Conservation (phyloP, 2,113 vertebrate species). For the Piprites chloris region DNA sequence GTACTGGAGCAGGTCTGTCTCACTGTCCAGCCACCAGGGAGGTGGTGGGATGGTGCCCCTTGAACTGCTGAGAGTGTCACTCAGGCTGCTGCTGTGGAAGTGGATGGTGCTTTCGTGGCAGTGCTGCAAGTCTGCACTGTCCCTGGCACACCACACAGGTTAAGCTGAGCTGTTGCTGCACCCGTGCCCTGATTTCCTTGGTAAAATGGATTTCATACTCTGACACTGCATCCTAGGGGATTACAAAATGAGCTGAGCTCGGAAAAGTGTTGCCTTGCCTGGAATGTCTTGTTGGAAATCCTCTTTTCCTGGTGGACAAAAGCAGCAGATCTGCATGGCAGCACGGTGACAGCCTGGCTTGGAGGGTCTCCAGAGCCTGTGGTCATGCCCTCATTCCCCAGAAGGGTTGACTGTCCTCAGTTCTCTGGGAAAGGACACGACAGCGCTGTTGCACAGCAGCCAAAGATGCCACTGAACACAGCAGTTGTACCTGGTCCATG, state of each 20-base stretch:
- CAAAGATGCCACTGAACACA: neutral
- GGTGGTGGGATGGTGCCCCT: neutral
- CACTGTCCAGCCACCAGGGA: neutral
- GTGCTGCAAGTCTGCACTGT: neutral
- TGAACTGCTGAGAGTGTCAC: neutral
- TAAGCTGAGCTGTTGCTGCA: neutral
- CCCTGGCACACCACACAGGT: neutral
- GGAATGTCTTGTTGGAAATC: neutral
- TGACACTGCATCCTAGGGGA: neutral
- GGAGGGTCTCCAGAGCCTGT: neutral
- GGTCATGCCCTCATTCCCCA: neutral
- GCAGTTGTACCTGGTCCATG: neutral
- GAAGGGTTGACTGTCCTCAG: neutral
- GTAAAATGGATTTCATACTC: neutral
- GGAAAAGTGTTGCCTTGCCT: neutral
- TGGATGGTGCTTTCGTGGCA: neutral
- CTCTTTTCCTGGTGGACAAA: neutral
- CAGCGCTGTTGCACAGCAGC: neutral
- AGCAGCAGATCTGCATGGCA: neutral
- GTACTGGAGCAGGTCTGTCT: neutral
- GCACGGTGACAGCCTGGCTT: neutral
- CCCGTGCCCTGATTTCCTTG: neutral
- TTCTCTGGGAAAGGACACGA: neutral
- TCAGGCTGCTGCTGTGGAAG: neutral
- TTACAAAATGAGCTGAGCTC: neutral